A percentile compares a stretch with the other conserved stretches of the same genome.
Evolutionary conservation across 2,888 invertebrate genomes (phyloP).

Genomic region (Eupelmus urozonus): DNA sequence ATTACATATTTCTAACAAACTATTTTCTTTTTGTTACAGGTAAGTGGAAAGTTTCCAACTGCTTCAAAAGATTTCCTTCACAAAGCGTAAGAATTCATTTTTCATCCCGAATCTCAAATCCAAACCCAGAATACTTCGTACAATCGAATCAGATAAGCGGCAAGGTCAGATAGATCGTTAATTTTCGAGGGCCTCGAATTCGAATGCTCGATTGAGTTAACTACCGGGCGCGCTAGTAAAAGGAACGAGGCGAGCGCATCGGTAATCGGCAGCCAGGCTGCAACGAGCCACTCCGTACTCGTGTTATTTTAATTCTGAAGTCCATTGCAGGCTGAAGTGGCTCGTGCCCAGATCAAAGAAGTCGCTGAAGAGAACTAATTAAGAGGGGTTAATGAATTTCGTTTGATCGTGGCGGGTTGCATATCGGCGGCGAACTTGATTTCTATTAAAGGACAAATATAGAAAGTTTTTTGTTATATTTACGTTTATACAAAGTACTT

Average conservation of each 20-base stretch:
- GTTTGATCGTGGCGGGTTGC: no score
- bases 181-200: slow-evolving; percentile 42
- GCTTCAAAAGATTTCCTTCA: background rate
- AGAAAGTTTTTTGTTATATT: no score
- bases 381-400: no score
- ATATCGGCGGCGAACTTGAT: no score
- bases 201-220: slow-evolving; percentile 39
- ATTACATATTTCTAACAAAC: no score
- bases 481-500: no score
- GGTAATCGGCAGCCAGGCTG: slow-evolving; percentile 15
- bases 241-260: slow-evolving; percentile 10
- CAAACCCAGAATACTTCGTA: background rate
- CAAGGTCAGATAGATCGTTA: slow-evolving; percentile 49
- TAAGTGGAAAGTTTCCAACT: background rate
- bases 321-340: background rate
- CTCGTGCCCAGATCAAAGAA: background rate
- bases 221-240: background rate
- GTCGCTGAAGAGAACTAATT: background rate
- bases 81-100: background rate
- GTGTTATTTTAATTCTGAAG: slow-evolving; percentile 31
- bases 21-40: slow-evolving; percentile 52
- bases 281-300: background rate
- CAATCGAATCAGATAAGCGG: slow-evolving; percentile 45
- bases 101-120: background rate
- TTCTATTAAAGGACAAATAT: no score